These are phyloP conservation scores for Chrysodeixis includens DNA, from an alignment of 2,888 invertebrate species.

Conservation along the genomic window DNA sequence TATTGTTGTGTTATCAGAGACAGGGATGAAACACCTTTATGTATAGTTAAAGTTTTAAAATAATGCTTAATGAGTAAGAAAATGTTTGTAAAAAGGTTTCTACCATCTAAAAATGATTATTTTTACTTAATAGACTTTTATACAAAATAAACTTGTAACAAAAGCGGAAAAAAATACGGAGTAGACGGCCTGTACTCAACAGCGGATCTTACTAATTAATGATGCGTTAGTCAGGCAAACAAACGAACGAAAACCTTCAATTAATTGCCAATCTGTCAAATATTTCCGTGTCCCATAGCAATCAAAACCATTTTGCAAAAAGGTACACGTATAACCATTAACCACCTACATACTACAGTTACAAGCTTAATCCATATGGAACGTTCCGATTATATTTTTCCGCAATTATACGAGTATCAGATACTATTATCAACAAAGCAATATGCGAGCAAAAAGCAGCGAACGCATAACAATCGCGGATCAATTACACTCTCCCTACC, in stretches of 20 bases:
- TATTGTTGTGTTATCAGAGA: neutral
- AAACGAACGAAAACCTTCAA: no score
- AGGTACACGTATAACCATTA: neutral
- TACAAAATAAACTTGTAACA: no score
- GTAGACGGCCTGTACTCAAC: no score
- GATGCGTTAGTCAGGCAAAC: no score
- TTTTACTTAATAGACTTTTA: no score
- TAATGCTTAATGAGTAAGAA: neutral
- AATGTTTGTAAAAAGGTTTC: neutral
- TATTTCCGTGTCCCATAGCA: no score
- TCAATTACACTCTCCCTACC: slow-evolving; percentile 80
- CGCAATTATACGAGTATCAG: no score
- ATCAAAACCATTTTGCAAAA: neutral
- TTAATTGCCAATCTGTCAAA: no score
- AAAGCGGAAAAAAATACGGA: no score
- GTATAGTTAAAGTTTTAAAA: neutral
- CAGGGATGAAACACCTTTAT: neutral
- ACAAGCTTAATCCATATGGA: neutral
- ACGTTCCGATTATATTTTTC: neutral
- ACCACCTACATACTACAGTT: neutral
- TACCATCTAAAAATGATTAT: no score
- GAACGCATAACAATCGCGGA: slow-evolving; percentile 68
- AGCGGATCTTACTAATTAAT: no score
- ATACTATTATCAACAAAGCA: slow-evolving; percentile 25
- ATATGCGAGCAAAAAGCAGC: slow-evolving; percentile 41